Percentiles rank a stretch among this genome's conserved stretches.
phyloP scores from a whole-genome alignment of 1,140 invertebrate species.

The Drosophila murphyi region DNA sequence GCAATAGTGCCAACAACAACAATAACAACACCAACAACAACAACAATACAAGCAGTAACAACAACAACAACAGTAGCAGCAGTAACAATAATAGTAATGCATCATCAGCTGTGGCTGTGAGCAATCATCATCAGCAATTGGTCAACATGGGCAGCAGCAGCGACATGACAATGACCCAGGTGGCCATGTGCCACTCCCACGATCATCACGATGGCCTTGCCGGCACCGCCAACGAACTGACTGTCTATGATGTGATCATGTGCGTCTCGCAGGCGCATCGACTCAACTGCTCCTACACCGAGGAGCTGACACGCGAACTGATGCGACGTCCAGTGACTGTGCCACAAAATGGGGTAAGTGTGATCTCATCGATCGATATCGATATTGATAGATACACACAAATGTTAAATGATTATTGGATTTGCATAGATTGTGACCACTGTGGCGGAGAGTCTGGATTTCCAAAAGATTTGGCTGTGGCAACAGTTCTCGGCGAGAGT shows the following conservation, averaged over 20 bases:
- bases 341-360: constrained; percentile 84
- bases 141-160: constrained; percentile 57
- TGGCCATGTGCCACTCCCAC: constrained; percentile 64
- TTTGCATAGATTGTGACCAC: constrained; percentile 86
- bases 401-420: not conserved
- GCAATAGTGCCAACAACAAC: constrained; percentile 78
- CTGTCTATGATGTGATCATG: constrained; percentile 93
- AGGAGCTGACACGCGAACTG: constrained; percentile 92
- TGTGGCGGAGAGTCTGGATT: constrained; percentile 88
- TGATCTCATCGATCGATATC: not conserved
- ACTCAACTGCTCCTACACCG: constrained; percentile 94
- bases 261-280: constrained; percentile 96
- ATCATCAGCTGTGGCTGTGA: constrained; percentile 60
- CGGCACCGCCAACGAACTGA: constrained; percentile 85
- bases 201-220: constrained; percentile 63
- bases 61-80: constrained; percentile 52
- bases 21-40: constrained; percentile 33
- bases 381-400: not conserved
- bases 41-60: constrained; percentile 14
- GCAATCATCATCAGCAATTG: constrained; percentile 63
- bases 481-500: constrained; percentile 91
- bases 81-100: constrained; percentile 81
- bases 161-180: constrained; percentile 55
- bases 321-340: constrained; percentile 85
- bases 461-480: constrained; percentile 90